Base-by-base conservation (phyloP, 2,888 invertebrate species). In the Bedellia somnulentella region DNA sequence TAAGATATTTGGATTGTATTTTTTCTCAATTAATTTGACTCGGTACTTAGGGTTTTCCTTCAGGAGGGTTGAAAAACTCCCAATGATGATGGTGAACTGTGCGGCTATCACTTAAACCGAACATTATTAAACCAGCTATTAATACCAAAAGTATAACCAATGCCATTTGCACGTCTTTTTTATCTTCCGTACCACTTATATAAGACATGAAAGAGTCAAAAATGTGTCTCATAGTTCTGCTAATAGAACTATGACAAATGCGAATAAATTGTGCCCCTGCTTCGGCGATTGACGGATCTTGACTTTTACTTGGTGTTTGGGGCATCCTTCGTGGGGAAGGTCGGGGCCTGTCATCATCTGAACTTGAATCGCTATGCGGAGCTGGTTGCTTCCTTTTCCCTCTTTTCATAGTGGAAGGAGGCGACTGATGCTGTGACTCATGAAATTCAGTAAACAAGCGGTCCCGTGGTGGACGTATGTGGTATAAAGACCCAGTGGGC, bases 11-110 rank as follows among this genome's bases (percentile, higher is more conserved):
- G n/a, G n/a, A n/a, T n/a, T n/a, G n/a, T n/a, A n/a, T n/a, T n/a
- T n/a, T n/a, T n/a, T n/a, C n/a, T n/a, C n/a, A n/a, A n/a, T n/a
- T n/a, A n/a, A n/a, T n/a, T n/a, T n/a, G n/a, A n/a, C n/a, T n/a
- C n/a, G n/a, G n/a, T n/a, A n/a, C n/a, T 60, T 46, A 70, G 32
- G 62, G 62, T 29, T 79, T 76, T 22, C 73, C 80, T 36, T 82
- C 83, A 5, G 90, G 90, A 8, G 90, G 90, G 67, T 90, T 90
- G 46, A 90, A 88, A 57, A 86, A 91, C 56, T 91, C 91, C 91
- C 91, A 91, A 45, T 90, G 90, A 54, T 89, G 87, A 44, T 87
- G 83, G 53, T 91, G 89, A 40, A 88, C 80, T 29, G 85, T 83
- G 32, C 85, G 80, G 37, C 83, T 82, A 39, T 83, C 83, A 36